Conservation (phyloP, 1,140 invertebrate genomes). For the Trissolcus basalis region DNA sequence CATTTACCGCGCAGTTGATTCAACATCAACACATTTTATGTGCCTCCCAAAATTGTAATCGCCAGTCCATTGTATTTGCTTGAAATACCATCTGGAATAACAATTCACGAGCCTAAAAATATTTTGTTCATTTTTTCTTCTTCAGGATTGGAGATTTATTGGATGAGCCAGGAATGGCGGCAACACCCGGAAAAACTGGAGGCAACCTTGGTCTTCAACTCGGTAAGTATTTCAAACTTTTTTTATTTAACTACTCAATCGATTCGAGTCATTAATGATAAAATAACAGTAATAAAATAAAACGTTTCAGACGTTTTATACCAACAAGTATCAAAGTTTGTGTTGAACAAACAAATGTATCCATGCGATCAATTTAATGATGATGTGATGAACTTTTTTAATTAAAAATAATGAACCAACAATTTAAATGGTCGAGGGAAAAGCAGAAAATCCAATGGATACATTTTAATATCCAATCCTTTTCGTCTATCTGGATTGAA, state of each 20-base stretch:
- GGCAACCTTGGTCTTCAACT: conserved; percentile 73
- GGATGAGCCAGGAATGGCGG: conserved; percentile 76
- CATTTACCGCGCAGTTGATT: not conserved
- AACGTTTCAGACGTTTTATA: too few relatives aligned
- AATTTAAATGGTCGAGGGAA: too few relatives aligned
- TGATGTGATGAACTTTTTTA: too few relatives aligned
- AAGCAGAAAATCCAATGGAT: too few relatives aligned
- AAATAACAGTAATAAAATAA: too few relatives aligned
- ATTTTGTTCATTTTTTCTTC: not conserved
- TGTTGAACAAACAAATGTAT: too few relatives aligned
- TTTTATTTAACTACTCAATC: not conserved
- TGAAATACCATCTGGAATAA: too few relatives aligned
- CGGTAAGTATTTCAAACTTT: conserved; percentile 68
- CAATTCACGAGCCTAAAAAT: not conserved
- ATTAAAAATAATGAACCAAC: too few relatives aligned
- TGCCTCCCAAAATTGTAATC: conserved; percentile 13
- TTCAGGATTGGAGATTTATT: conserved; percentile 79
- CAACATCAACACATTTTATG: conserved; percentile 18
- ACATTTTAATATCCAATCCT: too few relatives aligned
- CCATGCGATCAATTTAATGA: too few relatives aligned
- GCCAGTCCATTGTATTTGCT: conserved; percentile 1
- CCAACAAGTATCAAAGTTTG: too few relatives aligned
- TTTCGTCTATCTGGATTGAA: too few relatives aligned
- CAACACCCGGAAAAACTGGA: conserved; percentile 70
- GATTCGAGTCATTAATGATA: not conserved